These are phyloP conservation scores for Glossophaga mutica DNA, from an alignment of 2,797 vertebrate genomes.

Conservation along the genomic window DNA sequence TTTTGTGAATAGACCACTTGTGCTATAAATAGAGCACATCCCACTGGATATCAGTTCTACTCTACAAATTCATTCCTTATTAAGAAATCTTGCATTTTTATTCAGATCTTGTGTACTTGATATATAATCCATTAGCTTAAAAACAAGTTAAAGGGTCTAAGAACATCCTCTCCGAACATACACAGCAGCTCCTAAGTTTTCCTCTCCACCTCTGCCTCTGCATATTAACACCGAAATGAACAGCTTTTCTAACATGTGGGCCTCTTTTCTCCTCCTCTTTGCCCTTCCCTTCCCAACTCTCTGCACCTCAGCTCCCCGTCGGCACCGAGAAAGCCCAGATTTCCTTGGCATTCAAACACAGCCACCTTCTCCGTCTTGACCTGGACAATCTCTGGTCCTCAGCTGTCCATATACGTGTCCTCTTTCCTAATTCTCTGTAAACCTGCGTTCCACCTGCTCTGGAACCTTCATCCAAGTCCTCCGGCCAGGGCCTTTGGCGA, in stretches of 20 bases:
- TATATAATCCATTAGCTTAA: background rate
- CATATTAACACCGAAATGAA: background rate
- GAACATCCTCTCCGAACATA: background rate
- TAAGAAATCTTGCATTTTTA: constrained; percentile 1
- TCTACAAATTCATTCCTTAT: background rate
- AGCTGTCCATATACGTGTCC: background rate
- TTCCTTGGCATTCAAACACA: background rate
- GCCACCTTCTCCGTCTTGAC: background rate
- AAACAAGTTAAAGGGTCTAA: background rate
- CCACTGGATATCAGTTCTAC: background rate
- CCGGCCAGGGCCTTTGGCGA: background rate
- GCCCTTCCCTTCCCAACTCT: background rate
- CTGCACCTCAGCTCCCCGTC: background rate
- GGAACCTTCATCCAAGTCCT: background rate
- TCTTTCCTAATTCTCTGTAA: background rate
- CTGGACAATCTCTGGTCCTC: background rate
- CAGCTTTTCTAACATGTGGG: background rate
- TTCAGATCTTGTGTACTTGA: background rate
- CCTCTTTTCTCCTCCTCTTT: background rate
- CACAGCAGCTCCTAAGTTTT: background rate
- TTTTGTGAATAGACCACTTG: background rate
- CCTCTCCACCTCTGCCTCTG: background rate
- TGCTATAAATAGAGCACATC: background rate
- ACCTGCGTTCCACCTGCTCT: background rate
- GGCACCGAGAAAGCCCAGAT: background rate